Base-by-base conservation (phyloP, 2,797 vertebrate species). In the Hydrolagus colliei region DNA sequence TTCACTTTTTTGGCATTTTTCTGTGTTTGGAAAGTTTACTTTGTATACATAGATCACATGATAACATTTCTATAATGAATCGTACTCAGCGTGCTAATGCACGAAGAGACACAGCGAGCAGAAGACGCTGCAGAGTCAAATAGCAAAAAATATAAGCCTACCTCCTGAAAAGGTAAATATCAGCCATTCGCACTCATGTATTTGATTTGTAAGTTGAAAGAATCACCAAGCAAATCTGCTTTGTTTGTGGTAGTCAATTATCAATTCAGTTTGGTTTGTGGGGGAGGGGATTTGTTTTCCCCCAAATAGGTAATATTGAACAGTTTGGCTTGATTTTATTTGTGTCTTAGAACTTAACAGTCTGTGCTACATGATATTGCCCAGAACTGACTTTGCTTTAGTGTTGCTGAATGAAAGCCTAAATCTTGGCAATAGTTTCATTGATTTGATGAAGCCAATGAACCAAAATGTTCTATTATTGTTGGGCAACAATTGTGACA, bases 21-120 rank as follows among this genome's bases (percentile, higher is more conserved):
- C 61, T 84, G 65, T 94, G 92, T 88, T 87, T 86, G 97, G 96
- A 97, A 97, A 92, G 93, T 93, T 95, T 96, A 97, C 95, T 93
- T 94, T 93, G 79, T 95, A 95, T 98, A 95, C 96, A 92, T 96
- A 98, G 96, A 94, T 97, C 97, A 97, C 96, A 98, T 99, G 97
- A 99, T 99, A 99, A 99, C 98, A 98, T 99, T 98, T 99, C 94
- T 99, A 98, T 96, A 99, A 99, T 98, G 97, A 99, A 99, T 99
- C 97, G 98, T 97, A 99, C 97, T 99, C 98, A 99, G 97, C 98
- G 98, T 99, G 98, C 98, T 98, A 97, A 97, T 96, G 97, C 98
- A 98, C 97, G 97, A 99, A 99, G 97, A 99, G 96, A 98, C 97
- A 89, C 90, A 88, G 90, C 98, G 97, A 99, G 98, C 97, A 94